phyloP scores from a whole-genome alignment of 2,797 vertebrate species.

The Fistularia commersonii region DNA sequence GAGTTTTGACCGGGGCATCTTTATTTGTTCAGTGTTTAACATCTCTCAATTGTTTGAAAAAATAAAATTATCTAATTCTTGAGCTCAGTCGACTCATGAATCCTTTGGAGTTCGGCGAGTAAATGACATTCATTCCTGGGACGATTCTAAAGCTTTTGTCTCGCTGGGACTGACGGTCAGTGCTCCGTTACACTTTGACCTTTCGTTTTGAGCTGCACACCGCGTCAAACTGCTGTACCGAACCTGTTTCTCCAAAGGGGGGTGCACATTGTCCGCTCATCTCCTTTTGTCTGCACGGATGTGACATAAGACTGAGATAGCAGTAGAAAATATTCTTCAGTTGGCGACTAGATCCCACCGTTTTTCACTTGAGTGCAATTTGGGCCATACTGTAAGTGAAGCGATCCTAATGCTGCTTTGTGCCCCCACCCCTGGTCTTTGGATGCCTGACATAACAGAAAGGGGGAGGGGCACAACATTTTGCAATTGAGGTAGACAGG shows the following conservation, averaged over 20 bases:
- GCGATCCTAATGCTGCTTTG: too few species aligned
- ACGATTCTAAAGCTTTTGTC: not conserved
- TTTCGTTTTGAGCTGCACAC: not conserved
- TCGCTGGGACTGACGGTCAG: too few species aligned
- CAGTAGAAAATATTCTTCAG: too few species aligned
- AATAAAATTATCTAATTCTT: slow-evolving; percentile 77
- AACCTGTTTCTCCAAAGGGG: slow-evolving; percentile 39
- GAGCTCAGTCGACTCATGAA: slow-evolving; percentile 25
- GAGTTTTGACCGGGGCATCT: slow-evolving; percentile 65
- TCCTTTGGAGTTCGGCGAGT: slow-evolving; percentile 12
- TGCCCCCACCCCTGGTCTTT: too few species aligned
- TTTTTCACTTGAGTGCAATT: not conserved
- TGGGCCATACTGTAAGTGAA: not conserved
- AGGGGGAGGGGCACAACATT: too few species aligned
- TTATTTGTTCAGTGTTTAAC: slow-evolving; percentile 80
- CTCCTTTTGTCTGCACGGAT: not conserved
- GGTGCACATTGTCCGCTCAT: slow-evolving; percentile 27
- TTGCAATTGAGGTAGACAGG: too few species aligned
- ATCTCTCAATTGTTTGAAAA: slow-evolving; percentile 79
- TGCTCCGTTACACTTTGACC: too few species aligned
- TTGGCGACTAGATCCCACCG: too few species aligned
- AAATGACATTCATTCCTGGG: too few species aligned
- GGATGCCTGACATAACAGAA: too few species aligned
- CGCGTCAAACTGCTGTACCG: slow-evolving; percentile 19
- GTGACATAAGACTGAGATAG: too few species aligned